Conservation (phyloP, 2,113 vertebrate genomes). For the Ctenomys sociabilis region DNA sequence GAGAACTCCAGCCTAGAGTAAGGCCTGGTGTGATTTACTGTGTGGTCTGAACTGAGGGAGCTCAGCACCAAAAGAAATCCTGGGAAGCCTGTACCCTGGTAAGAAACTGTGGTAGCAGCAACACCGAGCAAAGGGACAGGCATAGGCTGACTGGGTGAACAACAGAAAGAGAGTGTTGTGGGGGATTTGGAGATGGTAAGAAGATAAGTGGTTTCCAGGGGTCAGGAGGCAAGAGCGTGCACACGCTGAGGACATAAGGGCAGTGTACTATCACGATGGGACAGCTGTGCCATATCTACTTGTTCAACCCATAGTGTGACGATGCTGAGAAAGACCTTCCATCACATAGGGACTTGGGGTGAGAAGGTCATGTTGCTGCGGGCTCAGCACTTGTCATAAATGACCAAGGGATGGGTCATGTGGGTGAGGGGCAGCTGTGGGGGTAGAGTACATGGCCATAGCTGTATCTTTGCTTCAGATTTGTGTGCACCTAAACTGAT, state of each 20-base stretch:
- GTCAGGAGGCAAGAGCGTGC: no score
- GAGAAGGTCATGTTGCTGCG: not conserved
- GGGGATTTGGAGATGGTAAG: not conserved
- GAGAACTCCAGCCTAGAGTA: conserved; percentile 16
- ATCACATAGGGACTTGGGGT: not conserved
- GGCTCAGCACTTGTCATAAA: not conserved
- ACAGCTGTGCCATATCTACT: no score
- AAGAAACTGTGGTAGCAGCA: not conserved
- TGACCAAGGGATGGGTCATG: no score
- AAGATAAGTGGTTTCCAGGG: not conserved
- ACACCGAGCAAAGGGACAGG: not conserved
- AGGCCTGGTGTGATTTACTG: not conserved
- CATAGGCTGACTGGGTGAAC: not conserved
- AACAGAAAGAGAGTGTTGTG: not conserved
- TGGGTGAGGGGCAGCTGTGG: not conserved
- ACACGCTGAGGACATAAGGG: not conserved
- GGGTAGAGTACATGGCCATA: not conserved
- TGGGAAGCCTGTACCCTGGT: conserved; percentile 2
- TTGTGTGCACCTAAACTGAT: not conserved
- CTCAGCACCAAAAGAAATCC: not conserved
- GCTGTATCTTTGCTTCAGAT: not conserved
- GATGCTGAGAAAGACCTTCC: not conserved
- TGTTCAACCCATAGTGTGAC: not conserved
- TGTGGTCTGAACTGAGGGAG: not conserved
- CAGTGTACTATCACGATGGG: not conserved